A percentile compares a stretch with the other conserved stretches of the same genome.
Conservation (phyloP, 2,888 invertebrate genomes). For the Lasioglossum calceatum region DNA sequence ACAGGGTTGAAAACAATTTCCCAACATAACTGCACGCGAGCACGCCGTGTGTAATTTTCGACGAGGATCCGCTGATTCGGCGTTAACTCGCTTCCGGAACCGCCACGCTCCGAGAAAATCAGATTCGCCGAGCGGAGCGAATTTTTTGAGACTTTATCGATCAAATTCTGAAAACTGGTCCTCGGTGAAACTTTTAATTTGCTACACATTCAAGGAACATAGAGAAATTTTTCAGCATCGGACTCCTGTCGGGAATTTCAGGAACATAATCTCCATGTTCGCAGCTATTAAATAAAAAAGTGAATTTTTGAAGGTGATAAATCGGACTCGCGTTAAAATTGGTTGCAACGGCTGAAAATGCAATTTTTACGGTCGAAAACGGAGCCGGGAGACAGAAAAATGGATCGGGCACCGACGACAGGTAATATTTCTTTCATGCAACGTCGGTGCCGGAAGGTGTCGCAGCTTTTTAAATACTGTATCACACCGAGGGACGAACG, state of each 20-base stretch:
- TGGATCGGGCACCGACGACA: constrained; percentile 5
- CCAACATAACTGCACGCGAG: not conserved
- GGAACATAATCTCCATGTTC: not conserved
- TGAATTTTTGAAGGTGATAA: not conserved
- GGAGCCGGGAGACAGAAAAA: constrained; percentile 9
- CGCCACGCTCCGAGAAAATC: not conserved
- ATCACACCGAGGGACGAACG: not conserved
- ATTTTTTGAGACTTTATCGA: not conserved
- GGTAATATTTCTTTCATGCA: constrained; percentile 27
- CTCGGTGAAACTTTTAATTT: too few relatives aligned
- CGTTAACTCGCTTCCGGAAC: not conserved
- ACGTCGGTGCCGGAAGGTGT: not conserved
- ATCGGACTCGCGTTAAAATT: constrained; percentile 32
- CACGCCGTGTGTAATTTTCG: constrained; percentile 6
- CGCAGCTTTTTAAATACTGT: constrained; percentile 10
- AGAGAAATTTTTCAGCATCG: too few relatives aligned
- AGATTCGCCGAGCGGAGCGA: not conserved
- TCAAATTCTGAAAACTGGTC: not conserved
- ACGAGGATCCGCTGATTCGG: not conserved
- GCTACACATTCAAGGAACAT: too few relatives aligned
- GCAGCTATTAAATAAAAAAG: not conserved
- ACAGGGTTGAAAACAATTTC: constrained; percentile 12
- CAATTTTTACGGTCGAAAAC: constrained; percentile 27
- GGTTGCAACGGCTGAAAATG: constrained; percentile 18
- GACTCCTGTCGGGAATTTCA: not conserved